Conservation (phyloP, 1,140 invertebrate genomes). For the Hylaeus volcanicus region DNA sequence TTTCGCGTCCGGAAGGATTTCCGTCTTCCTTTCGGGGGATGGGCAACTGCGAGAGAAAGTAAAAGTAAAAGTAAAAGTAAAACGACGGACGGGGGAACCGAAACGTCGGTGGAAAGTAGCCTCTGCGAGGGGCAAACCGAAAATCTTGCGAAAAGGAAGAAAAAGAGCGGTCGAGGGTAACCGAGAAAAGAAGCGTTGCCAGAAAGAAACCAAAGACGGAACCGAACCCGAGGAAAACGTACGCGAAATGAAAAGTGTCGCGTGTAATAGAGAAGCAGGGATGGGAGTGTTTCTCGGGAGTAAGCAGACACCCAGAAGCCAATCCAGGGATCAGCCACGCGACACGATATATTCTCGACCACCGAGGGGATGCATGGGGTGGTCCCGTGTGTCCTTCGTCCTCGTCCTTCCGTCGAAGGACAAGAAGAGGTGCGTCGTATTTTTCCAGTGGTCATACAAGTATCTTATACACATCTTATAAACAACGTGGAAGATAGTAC, state of each 20-base stretch:
- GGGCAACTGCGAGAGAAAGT: background rate
- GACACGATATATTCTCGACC: conserved; percentile 53
- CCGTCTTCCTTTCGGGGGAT: background rate
- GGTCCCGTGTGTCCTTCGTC: conserved; percentile 44
- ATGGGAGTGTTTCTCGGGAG: conserved; percentile 17
- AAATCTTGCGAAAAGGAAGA: background rate
- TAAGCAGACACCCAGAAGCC: conserved; percentile 61
- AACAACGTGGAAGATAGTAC: conserved; percentile 17
- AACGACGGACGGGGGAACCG: background rate
- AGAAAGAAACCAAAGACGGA: background rate
- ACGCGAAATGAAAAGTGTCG: background rate
- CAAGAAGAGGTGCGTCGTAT: conserved; percentile 49
- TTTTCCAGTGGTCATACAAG: conserved; percentile 46
- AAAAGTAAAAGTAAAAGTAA: background rate
- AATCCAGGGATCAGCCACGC: conserved; percentile 55
- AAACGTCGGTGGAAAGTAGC: too few relatives aligned
- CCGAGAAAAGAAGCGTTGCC: background rate
- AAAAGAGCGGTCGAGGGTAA: background rate
- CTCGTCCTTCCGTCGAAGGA: conserved; percentile 41
- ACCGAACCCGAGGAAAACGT: background rate
- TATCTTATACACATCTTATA: conserved; percentile 45
- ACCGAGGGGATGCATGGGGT: conserved; percentile 47
- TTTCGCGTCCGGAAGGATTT: conserved; percentile 8
- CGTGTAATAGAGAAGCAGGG: conserved; percentile 17
- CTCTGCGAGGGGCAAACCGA: too few relatives aligned